Evolutionary conservation across 1,140 invertebrate genomes (phyloP), one percentile per base, ranked within the genome.

Genomic region (Drosophila mauritiana): DNA sequence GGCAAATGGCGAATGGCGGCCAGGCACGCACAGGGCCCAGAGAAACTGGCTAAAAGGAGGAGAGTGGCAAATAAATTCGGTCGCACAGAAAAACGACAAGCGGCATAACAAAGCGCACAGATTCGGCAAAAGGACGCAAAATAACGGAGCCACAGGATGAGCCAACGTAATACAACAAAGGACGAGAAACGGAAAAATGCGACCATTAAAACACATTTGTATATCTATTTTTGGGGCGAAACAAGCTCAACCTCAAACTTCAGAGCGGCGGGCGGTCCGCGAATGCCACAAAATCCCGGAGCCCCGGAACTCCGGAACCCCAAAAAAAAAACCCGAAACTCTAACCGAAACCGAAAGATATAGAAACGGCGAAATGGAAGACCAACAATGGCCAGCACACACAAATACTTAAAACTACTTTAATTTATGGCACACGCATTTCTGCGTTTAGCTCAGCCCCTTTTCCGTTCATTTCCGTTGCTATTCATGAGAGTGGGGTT

Each of bases 161-260:
- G 62, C 56, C 61, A 64, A 64, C 46, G 64, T 51, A 55, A 65
- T 62, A 85, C 78, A 65, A 61, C 43, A 75, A 75, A 64, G 34
- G 61, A 64, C 45, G 61, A 67, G 53, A 11, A 75, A 56, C 67
- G 67, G 49, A 78, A 61, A 86, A 86, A 86, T 72, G 78, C 78
- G 78, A 78, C 83, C 83, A 88, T 88, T 88, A 88, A 89, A 88
- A 88, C 83, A 88, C 83, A 88, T 88, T 88, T 88, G 84, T 88
- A 88, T 89, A 88, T 88, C 83, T 88, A 88, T 88, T 88, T 88
- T 86, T 81, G 77, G 82, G 78, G 65, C 76, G 70, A 84, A 83
- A 78, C 68, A 52, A 57, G 67, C 58, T 64, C 70, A 37, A 72
- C 68, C 64, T 72, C 70, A 80, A 70, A 61, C 73, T 69, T 63